Conservation (phyloP, 1,140 invertebrate species). For the Asobara japonica region DNA sequence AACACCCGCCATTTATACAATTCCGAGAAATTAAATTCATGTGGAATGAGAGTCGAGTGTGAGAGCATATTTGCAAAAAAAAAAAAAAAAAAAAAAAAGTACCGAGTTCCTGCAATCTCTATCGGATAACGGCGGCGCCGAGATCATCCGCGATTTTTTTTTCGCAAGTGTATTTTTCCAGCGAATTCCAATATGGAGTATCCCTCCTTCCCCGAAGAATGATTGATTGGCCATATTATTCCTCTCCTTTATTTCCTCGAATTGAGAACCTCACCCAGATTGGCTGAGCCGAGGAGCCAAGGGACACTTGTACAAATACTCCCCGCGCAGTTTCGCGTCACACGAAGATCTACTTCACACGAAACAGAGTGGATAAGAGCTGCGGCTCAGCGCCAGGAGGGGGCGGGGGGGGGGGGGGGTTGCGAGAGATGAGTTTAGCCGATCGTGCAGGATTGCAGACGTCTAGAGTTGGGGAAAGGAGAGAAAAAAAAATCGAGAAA, state of each 20-base stretch:
- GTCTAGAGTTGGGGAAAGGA: constrained; percentile 1
- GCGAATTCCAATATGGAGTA: background rate
- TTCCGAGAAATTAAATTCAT: background rate
- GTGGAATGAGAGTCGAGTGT: background rate
- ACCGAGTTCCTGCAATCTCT: no score
- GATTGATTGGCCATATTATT: background rate
- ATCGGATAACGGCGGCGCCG: no score
- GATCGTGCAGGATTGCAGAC: constrained; percentile 13
- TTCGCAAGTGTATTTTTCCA: background rate
- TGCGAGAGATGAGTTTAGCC: constrained; percentile 9
- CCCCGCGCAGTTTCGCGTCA: background rate
- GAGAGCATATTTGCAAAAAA: no score
- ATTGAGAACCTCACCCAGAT: background rate
- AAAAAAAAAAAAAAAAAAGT: no score
- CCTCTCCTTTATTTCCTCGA: background rate
- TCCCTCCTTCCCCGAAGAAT: background rate
- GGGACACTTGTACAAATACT: constrained; percentile 12
- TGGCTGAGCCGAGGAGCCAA: background rate
- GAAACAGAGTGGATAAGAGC: background rate
- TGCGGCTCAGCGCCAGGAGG: no score
- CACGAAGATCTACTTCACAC: constrained; percentile 11
- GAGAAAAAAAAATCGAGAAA: constrained; percentile 4
- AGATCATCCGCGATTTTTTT: background rate
- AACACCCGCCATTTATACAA: background rate
- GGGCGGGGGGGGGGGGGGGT: background rate